Evolutionary conservation across 2,888 invertebrate species (phyloP).

Genomic region (Taphrorychus bicolor): DNA sequence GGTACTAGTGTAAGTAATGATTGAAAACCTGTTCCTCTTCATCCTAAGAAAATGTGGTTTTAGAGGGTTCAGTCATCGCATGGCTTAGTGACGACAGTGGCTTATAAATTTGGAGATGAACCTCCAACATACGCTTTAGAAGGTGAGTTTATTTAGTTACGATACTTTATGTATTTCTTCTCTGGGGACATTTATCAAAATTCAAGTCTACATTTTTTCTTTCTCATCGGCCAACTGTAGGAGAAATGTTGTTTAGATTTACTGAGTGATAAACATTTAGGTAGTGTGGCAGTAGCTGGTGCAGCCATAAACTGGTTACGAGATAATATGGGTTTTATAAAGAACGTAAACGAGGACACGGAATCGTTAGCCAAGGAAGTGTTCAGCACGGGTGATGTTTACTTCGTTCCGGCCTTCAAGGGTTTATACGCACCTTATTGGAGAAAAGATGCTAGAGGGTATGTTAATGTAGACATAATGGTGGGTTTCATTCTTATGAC

Average conservation of each 20-base stretch:
- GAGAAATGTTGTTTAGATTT: too few species aligned
- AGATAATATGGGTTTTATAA: conserved; percentile 87
- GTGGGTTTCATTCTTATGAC: too few species aligned
- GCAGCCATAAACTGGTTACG: conserved; percentile 92
- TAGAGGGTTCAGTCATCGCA: conserved; percentile 85
- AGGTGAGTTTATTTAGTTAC: too few species aligned
- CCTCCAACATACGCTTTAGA: conserved; percentile 94
- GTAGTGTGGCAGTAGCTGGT: conserved; percentile 92
- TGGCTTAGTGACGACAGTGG: conserved; percentile 95
- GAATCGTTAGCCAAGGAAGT: conserved; percentile 69
- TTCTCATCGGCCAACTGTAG: too few species aligned
- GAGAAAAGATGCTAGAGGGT: conserved; percentile 95
- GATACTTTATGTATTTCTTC: too few species aligned
- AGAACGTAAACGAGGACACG: conserved; percentile 73
- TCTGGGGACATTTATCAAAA: too few species aligned
- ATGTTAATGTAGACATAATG: conserved; percentile 58
- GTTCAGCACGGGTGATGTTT: conserved; percentile 90
- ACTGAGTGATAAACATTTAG: conserved; percentile 51
- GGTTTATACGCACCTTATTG: conserved; percentile 98
- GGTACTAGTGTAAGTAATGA: conserved; percentile 70
- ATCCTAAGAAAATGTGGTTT: conserved; percentile 25
- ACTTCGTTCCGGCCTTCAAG: conserved; percentile 97
- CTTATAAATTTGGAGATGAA: conserved; percentile 88
- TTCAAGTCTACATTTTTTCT: not conserved
- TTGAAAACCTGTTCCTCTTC: not conserved